Evolutionary conservation across 2,113 vertebrate species (phyloP), one percentile per base, ranked within the genome.

Genomic region (Aythya baeri): DNA sequence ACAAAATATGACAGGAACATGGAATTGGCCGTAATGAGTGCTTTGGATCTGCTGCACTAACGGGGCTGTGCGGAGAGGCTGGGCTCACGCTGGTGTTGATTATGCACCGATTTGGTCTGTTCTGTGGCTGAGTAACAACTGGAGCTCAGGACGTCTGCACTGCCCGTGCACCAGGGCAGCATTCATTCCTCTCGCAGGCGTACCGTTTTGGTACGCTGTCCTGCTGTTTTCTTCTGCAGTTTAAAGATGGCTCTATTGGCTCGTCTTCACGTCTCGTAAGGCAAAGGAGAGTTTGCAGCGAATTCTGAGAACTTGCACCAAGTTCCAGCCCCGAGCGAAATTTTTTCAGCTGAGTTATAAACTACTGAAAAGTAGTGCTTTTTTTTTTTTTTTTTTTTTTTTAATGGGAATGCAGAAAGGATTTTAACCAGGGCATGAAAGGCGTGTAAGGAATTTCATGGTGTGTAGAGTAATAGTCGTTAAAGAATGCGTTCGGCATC

Each of bases 261-360:
- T 76, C 46, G 10, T 4, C 44, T 82, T 78, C 2, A 1, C 1
- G 1, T 82, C 72, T 94, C 71, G 13, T 21, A 25, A 76, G 79
- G 71, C 50, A 66, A 5, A 13, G 63, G 67, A n/a, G 38, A 23
- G 44, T 6, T 86, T 50, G 74, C 1, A 3, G 22, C 83, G 43
- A n/a, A 8, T 79, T 83, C 38, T 23, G 74, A 4, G 0, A 4
- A 32, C 54, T 85, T 38, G 26, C 63, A 89, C 41, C 8, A 43
- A 94, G 25, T 65, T 86, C 65, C 38, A 93, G 78, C 38, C 44
- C 38, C 22, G 81, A 91, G 52, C 43, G 67, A 49, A 82, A 26
- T 57, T 84, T 86, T 91, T 93, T 41, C 29, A 72, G 59, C 38
- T 55, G 85, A 77, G 55, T 72, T 96, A 70, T 23, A 88, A 90